Evolutionary conservation across 2,113 vertebrate species (phyloP).

Genomic region (Miniopterus natalensis): DNA sequence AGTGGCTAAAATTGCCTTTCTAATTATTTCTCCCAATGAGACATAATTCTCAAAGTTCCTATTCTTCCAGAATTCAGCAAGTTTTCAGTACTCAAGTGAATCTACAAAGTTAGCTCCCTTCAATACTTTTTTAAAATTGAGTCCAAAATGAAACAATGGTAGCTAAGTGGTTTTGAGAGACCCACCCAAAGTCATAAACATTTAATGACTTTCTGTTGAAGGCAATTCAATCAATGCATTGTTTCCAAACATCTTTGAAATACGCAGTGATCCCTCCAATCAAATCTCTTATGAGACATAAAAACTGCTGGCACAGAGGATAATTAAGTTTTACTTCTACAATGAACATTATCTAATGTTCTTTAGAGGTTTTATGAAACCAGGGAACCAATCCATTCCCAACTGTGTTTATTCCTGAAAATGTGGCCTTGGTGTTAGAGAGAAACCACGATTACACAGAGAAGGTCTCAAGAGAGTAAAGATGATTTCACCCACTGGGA

Average conservation of each 20-base stretch:
- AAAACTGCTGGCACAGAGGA: constrained; percentile 36
- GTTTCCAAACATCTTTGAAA: constrained; percentile 63
- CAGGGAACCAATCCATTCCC: background rate
- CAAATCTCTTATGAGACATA: constrained; percentile 52
- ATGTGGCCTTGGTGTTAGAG: background rate
- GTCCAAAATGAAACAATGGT: background rate
- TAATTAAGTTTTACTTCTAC: constrained; percentile 64
- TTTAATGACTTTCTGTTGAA: constrained; percentile 49
- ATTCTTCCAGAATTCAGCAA: background rate
- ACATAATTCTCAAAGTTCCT: background rate
- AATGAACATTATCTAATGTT: constrained; percentile 45
- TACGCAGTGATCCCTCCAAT: background rate
- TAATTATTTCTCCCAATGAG: background rate
- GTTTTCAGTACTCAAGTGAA: background rate
- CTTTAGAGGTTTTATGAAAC: constrained; percentile 64
- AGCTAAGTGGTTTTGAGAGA: constrained; percentile 49
- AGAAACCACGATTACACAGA: background rate
- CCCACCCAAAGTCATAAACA: constrained; percentile 47
- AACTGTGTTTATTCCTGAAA: constrained; percentile 58
- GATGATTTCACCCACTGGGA: background rate
- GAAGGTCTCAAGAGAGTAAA: background rate
- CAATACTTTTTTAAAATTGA: constrained; percentile 22
- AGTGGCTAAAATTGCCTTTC: background rate
- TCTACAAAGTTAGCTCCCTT: background rate
- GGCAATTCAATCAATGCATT: constrained; percentile 1